Percentiles rank a stretch among this genome's conserved stretches.
These are phyloP conservation scores for Catalaphyllia jardinei DNA, from an alignment of 64 coral and sea anemone genomes.

Conservation along the genomic window DNA sequence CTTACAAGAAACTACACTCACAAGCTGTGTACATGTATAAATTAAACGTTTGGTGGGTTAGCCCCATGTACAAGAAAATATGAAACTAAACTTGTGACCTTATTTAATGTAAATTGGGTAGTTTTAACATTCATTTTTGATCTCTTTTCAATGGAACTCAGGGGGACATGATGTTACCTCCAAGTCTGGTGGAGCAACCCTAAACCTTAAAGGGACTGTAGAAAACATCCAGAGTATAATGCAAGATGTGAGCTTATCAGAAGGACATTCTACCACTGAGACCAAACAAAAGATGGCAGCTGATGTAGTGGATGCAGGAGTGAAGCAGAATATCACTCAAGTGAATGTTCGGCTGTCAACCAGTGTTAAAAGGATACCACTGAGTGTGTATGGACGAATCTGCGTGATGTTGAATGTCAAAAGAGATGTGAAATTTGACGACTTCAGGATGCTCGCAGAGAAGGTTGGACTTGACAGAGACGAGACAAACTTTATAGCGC, in stretches of 20 bases:
- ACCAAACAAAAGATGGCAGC: neutral
- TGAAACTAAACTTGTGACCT: too few species aligned
- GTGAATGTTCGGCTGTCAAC: neutral
- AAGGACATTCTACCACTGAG: neutral
- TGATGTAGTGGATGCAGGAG: neutral
- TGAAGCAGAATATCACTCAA: neutral
- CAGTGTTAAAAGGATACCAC: neutral
- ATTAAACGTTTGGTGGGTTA: too few species aligned
- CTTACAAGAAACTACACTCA: too few species aligned
- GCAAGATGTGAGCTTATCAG: neutral
- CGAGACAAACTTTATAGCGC: neutral
- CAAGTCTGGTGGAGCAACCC: neutral
- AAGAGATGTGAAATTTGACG: neutral
- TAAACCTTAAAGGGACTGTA: neutral
- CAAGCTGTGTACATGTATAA: too few species aligned
- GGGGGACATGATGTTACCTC: too few species aligned
- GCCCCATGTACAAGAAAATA: too few species aligned
- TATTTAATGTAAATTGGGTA: too few species aligned
- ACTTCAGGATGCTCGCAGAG: slow-evolving; percentile 31
- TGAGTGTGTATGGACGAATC: neutral
- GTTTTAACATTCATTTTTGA: neutral
- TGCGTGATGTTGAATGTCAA: slow-evolving; percentile 2
- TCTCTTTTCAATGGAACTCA: neutral
- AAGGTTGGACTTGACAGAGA: slow-evolving; percentile 19
- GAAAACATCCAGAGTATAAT: neutral